Percentiles rank a stretch among this genome's conserved stretches.
phyloP scores from a whole-genome alignment of 2,888 invertebrate genomes.

The Allacma fusca region DNA sequence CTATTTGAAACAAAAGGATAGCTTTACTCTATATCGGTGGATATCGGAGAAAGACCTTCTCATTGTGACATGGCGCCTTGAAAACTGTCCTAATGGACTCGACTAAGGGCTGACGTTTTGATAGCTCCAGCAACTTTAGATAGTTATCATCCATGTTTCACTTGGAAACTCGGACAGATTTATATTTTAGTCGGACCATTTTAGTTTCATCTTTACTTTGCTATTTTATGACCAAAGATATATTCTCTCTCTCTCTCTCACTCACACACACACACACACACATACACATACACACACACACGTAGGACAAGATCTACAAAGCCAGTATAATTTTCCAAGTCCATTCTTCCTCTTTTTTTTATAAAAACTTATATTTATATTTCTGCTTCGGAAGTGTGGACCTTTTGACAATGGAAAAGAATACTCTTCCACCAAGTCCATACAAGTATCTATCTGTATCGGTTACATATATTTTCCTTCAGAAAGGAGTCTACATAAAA shows the following conservation, averaged over 20 bases:
- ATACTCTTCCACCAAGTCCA: too few relatives aligned
- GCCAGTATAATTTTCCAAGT: slow-evolving; percentile 19
- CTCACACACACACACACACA: not conserved
- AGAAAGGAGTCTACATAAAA: too few relatives aligned
- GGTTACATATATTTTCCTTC: too few relatives aligned
- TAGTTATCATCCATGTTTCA: slow-evolving; percentile 48
- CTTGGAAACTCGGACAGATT: slow-evolving; percentile 47
- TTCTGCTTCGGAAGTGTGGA: too few relatives aligned
- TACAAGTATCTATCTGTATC: too few relatives aligned
- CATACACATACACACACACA: too few relatives aligned
- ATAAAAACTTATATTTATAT: slow-evolving; percentile 4
- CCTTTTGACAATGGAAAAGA: too few relatives aligned
- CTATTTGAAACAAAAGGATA: too few relatives aligned
- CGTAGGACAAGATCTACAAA: not conserved
- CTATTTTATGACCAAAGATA: slow-evolving; percentile 16
- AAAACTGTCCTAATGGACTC: slow-evolving; percentile 48
- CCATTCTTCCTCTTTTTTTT: slow-evolving; percentile 13
- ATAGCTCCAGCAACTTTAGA: slow-evolving; percentile 50
- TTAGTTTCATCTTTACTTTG: slow-evolving; percentile 42
- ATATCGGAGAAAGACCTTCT: too few relatives aligned
- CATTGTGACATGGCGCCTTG: slow-evolving; percentile 19
- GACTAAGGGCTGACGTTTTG: slow-evolving; percentile 49
- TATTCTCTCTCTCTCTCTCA: slow-evolving; percentile 3
- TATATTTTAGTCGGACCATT: slow-evolving; percentile 41
- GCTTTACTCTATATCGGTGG: too few relatives aligned